Evolutionary conservation across 2,797 vertebrate genomes (phyloP).

Genomic region (Phylloscopus collybita): DNA sequence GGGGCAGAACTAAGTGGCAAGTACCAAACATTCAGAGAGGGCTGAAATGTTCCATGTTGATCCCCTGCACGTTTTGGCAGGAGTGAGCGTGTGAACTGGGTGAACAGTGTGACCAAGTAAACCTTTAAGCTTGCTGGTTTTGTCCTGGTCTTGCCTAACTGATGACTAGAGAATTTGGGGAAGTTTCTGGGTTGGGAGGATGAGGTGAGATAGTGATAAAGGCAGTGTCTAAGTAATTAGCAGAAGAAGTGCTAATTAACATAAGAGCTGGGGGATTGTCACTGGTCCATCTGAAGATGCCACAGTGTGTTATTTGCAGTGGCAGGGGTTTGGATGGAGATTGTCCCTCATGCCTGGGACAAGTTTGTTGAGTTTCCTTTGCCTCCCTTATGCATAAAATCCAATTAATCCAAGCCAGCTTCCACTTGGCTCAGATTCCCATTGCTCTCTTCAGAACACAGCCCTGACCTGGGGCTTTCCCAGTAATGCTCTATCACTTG

Average conservation of each 20-base stretch:
- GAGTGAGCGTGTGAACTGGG: background rate
- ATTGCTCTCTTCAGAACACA: background rate
- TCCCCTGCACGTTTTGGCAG: background rate
- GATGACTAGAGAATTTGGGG: background rate
- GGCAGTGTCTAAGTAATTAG: background rate
- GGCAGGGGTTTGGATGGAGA: background rate
- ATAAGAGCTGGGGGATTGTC: background rate
- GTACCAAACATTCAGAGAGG: background rate
- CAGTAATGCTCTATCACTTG: background rate
- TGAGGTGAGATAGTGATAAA: background rate
- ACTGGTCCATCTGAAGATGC: background rate
- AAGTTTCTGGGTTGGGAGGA: background rate
- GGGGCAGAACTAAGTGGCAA: background rate
- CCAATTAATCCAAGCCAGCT: background rate
- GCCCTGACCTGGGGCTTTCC: background rate
- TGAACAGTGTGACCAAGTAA: background rate
- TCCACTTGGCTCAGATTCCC: background rate
- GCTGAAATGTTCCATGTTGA: background rate
- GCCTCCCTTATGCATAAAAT: background rate
- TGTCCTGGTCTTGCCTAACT: background rate
- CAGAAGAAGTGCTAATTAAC: background rate
- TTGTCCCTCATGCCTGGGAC: background rate
- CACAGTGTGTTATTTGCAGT: background rate
- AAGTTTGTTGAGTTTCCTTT: background rate
- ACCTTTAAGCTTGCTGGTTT: background rate